These are phyloP conservation scores for Buathra laborator DNA, from an alignment of 2,888 invertebrate genomes.

Conservation along the genomic window DNA sequence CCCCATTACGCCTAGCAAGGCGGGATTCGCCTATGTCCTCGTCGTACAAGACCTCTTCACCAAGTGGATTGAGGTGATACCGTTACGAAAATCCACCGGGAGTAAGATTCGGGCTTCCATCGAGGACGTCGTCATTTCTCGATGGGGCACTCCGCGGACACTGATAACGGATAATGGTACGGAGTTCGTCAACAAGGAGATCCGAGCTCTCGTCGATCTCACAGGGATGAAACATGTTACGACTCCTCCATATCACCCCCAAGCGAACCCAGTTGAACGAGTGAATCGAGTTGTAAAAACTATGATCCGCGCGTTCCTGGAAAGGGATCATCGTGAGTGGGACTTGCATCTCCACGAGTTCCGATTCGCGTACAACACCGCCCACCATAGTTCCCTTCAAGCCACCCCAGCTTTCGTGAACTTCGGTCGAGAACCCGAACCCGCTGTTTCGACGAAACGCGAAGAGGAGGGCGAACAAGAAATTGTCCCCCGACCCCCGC, in stretches of 20 bases:
- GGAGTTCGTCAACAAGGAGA: not conserved
- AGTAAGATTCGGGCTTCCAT: constrained; percentile 31
- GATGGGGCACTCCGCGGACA: not conserved
- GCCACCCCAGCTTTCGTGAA: not conserved
- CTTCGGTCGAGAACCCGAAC: not conserved
- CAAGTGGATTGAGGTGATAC: constrained; percentile 64
- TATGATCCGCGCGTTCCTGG: not conserved
- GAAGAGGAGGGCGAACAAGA: not conserved
- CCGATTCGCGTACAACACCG: not conserved
- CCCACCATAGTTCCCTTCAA: not conserved
- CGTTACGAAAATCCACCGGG: constrained; percentile 65
- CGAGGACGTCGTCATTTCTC: constrained; percentile 45
- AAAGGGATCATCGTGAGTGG: not conserved
- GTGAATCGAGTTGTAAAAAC: no score
- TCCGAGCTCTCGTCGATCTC: not conserved
- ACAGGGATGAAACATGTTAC: not conserved
- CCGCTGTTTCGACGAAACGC: not conserved
- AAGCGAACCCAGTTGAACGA: no score
- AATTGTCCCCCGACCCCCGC: not conserved
- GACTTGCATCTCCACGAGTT: not conserved
- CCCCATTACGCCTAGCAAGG: no score
- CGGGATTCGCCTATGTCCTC: constrained; percentile 63
- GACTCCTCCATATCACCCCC: not conserved
- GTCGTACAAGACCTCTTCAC: constrained; percentile 68
- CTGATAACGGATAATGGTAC: not conserved